Evolutionary conservation across 2,888 invertebrate species (phyloP).

Genomic region (Pterobdella sp.): DNA sequence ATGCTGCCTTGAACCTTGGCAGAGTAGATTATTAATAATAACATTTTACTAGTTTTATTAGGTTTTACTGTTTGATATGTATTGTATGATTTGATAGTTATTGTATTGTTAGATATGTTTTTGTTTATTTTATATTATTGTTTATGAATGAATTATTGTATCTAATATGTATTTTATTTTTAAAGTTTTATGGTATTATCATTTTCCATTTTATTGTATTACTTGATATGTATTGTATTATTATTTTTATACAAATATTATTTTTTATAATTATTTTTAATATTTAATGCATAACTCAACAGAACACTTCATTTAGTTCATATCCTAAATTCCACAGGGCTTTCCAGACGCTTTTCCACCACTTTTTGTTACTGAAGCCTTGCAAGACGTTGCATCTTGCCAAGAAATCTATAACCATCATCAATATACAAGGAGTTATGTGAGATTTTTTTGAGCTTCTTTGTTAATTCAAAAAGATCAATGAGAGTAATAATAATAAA

Average conservation of each 20-base stretch:
- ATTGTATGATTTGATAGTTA: too few species aligned
- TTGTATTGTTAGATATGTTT: too few species aligned
- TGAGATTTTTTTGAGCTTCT: conserved; percentile 54
- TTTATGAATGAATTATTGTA: too few species aligned
- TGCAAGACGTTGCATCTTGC: conserved; percentile 61
- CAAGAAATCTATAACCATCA: conserved; percentile 66
- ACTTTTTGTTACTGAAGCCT: conserved; percentile 67
- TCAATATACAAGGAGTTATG: conserved; percentile 89
- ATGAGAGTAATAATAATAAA: too few species aligned
- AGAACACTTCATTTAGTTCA: background rate
- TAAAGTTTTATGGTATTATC: too few species aligned
- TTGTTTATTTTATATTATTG: too few species aligned
- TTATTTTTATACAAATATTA: background rate
- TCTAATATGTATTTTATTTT: too few species aligned
- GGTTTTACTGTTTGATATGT: too few species aligned
- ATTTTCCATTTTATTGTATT: too few species aligned
- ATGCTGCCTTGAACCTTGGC: conserved; percentile 83
- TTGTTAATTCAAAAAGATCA: background rate
- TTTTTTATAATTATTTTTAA: background rate
- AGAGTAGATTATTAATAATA: conserved; percentile 54
- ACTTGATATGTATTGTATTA: too few species aligned
- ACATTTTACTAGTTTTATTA: background rate
- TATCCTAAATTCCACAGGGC: conserved; percentile 55
- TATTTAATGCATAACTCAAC: background rate
- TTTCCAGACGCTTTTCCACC: conserved; percentile 83